Evolutionary conservation across 1,140 invertebrate species (phyloP).

Genomic region (Caerostris extrusa): DNA sequence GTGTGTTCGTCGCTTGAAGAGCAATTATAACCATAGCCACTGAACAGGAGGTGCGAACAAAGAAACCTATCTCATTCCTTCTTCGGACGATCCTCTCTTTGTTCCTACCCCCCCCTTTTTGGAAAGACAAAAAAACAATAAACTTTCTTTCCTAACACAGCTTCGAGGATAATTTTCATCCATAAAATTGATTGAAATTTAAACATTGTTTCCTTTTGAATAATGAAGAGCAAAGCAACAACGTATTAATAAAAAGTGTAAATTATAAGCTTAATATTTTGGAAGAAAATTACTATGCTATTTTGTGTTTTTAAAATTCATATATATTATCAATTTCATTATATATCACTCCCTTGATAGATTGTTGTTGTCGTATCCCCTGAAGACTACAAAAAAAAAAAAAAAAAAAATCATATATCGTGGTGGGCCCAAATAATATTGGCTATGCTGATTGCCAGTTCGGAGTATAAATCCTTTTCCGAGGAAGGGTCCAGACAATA

Average conservation of each 20-base stretch:
- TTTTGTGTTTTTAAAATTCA: neutral
- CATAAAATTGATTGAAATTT: neutral
- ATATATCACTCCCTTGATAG: too few species aligned
- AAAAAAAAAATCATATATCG: too few species aligned
- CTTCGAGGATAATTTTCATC: neutral
- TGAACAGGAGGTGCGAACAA: slow-evolving; percentile 71
- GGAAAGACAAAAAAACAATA: neutral
- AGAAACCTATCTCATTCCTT: slow-evolving; percentile 42
- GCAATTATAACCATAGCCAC: slow-evolving; percentile 73
- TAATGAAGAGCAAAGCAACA: neutral
- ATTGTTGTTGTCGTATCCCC: too few species aligned
- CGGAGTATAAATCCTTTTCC: too few species aligned
- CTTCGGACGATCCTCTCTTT: neutral
- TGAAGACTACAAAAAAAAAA: too few species aligned
- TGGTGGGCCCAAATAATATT: too few species aligned
- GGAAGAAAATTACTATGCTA: neutral
- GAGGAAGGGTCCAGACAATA: too few species aligned
- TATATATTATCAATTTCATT: too few species aligned
- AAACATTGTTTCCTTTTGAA: neutral
- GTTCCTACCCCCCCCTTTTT: neutral
- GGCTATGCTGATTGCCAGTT: too few species aligned
- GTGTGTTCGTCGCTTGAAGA: slow-evolving; percentile 65
- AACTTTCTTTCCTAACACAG: neutral
- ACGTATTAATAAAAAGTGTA: too few species aligned
- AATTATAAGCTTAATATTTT: neutral